Percentiles rank a stretch among this genome's conserved stretches.
These are phyloP conservation scores for Morpho helenor DNA, from an alignment of 2,888 invertebrate species.

Conservation along the genomic window DNA sequence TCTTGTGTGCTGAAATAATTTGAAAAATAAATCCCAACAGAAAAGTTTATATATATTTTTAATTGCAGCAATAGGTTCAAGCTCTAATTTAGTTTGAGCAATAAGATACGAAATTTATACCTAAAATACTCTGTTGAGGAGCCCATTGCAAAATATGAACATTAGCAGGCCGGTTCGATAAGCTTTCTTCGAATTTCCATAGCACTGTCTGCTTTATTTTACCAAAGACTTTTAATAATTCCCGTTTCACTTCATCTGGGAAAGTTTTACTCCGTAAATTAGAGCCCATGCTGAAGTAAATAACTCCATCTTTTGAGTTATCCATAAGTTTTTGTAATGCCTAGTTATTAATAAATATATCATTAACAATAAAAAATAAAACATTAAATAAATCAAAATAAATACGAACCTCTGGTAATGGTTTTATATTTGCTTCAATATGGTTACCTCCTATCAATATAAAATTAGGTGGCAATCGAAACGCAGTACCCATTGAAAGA, in stretches of 20 bases:
- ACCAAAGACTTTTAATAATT: slow-evolving; percentile 44
- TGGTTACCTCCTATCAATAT: slow-evolving; percentile 49
- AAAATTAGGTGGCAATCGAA: slow-evolving; percentile 43
- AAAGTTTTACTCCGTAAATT: slow-evolving; percentile 34
- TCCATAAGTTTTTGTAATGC: not conserved
- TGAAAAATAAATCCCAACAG: no score
- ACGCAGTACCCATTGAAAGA: slow-evolving; percentile 32
- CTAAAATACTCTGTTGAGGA: slow-evolving; percentile 48
- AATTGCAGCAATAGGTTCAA: no score
- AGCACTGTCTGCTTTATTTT: slow-evolving; percentile 53
- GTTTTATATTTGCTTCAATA: slow-evolving; percentile 37
- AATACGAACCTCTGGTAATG: slow-evolving; percentile 35
- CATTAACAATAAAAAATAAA: no score
- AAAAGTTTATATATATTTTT: not conserved
- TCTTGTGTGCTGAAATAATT: slow-evolving; percentile 45
- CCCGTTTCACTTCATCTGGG: slow-evolving; percentile 36
- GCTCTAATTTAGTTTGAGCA: no score
- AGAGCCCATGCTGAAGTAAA: not conserved
- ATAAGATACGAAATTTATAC: slow-evolving; percentile 26
- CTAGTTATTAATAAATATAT: not conserved
- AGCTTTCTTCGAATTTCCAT: slow-evolving; percentile 54
- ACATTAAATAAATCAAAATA: not conserved
- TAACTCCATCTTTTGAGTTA: not conserved
- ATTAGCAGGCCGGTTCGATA: slow-evolving; percentile 43
- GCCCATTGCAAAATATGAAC: slow-evolving; percentile 51